phyloP scores from a whole-genome alignment of 2,113 vertebrate species.

The Bos indicus region DNA sequence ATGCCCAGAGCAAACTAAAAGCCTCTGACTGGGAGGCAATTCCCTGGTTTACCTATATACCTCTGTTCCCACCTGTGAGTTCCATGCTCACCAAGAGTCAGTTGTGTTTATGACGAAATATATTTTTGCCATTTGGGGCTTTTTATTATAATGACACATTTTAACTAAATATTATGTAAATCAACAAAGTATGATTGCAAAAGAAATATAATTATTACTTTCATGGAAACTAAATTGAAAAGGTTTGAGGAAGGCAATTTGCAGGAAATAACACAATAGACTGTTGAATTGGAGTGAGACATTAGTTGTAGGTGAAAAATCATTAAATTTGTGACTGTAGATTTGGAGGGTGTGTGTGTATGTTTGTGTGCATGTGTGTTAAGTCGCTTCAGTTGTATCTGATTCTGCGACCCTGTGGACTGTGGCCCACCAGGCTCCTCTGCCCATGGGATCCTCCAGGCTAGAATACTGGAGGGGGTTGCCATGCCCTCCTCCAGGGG shows the following conservation, averaged over 20 bases:
- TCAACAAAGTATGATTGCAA: slow-evolving; percentile 35
- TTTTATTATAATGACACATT: slow-evolving; percentile 40
- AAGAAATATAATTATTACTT: slow-evolving; percentile 44
- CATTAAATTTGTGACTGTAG: background rate
- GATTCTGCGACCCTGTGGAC: background rate
- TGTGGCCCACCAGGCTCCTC: background rate
- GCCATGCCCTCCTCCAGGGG: background rate
- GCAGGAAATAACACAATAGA: slow-evolving; percentile 30
- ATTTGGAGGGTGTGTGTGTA: background rate
- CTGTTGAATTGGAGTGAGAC: slow-evolving; percentile 32
- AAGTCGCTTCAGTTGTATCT: background rate
- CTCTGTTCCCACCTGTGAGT: background rate
- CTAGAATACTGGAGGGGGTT: background rate
- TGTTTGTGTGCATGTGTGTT: background rate
- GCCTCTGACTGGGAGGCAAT: background rate
- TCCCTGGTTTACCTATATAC: background rate
- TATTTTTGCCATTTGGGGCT: slow-evolving; percentile 36
- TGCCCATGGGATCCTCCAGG: background rate
- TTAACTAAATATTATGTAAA: slow-evolving; percentile 57
- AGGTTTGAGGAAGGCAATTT: slow-evolving; percentile 52
- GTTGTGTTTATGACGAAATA: background rate
- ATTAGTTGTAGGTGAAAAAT: background rate
- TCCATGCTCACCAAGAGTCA: background rate
- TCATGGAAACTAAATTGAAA: slow-evolving; percentile 52
- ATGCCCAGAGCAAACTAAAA: background rate